A percentile compares a stretch with the other conserved stretches of the same genome.
Evolutionary conservation across 2,113 vertebrate species (phyloP).

Genomic region (Climacteris rufus): DNA sequence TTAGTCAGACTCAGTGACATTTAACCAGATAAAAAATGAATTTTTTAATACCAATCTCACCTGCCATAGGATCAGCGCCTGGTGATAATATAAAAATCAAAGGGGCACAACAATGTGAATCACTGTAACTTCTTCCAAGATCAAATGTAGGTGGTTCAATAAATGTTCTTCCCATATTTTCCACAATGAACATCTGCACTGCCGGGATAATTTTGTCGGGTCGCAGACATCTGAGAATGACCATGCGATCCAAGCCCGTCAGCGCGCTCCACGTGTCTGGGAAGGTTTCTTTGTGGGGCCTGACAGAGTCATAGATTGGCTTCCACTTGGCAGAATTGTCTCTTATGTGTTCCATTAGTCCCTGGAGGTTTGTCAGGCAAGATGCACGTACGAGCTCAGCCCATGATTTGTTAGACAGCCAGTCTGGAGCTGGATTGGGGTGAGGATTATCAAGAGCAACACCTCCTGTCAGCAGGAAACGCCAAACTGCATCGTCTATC

Average conservation of each 20-base stretch:
- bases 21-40: not conserved
- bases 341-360: constrained; percentile 77
- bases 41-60: constrained; percentile 64
- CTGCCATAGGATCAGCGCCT: constrained; percentile 91
- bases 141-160: constrained; percentile 90
- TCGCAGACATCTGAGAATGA: constrained; percentile 84
- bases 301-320: constrained; percentile 82
- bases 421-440: constrained; percentile 84
- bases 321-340: constrained; percentile 77
- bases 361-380: constrained; percentile 67
- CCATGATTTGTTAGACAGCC: constrained; percentile 90
- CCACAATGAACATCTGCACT: constrained; percentile 80
- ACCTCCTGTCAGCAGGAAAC: constrained; percentile 88
- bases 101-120: constrained; percentile 87
- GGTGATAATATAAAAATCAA: constrained; percentile 90
- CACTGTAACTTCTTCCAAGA: constrained; percentile 84
- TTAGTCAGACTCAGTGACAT: not conserved
- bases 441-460: constrained; percentile 87
- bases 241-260: constrained; percentile 77
- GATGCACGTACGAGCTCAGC: constrained; percentile 86
- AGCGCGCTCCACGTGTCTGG: constrained; percentile 76
- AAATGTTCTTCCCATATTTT: constrained; percentile 81
- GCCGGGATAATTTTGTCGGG: constrained; percentile 90
- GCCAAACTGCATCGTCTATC: constrained; percentile 81
- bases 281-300: constrained; percentile 78